Evolutionary conservation across 2,113 vertebrate species (phyloP), one percentile per base, ranked within the genome.

Genomic region (Willisornis vidua): DNA sequence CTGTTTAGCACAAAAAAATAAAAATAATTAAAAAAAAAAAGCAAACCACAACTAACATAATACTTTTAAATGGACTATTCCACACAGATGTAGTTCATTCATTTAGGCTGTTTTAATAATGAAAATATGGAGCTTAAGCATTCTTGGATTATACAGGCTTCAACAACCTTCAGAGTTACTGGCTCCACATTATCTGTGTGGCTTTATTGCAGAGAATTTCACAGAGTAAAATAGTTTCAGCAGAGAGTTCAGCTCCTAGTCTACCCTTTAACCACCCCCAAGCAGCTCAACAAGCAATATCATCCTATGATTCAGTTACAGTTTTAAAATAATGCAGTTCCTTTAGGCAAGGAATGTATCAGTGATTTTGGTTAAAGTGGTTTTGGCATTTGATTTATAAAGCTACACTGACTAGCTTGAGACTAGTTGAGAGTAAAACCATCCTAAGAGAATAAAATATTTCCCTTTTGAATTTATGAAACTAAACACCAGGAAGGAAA

Each of bases 311-410:
- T 58, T 62, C 17, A 29, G 9, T 77, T 87, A 65, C 23, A 49
- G 66, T 28, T 70, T 82, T 75, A 63, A 95, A 92, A 87, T 51
- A 24, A 92, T 71, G 46, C 46, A 81, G 43, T 8, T 92, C 68
- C 68, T 93, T 93, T 59, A 84, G 61, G 68, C 43, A 46, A 90
- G 9, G 37, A 52, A 80, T 43, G 3, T 74, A 59, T 89, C 72
- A 90, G 8, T 74, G 59, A 80, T 67, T 86, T 92, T 84, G 63
- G 55, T 74, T 74, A 46, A 91, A 88, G 73, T 80, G 41, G n/a
- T 67, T 86, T 84, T 81, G 76, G 51, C 68, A 84, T 88, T 88
- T 80, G 65, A 86, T 90, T 93, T 84, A 84, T 93, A 81, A 93
- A 90, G 57, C 48, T 85, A 28, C 46, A 26, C 41, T 65, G 51